These are phyloP conservation scores for Enteromius viviparus DNA, from an alignment of 2,797 vertebrate genomes.

Conservation along the genomic window DNA sequence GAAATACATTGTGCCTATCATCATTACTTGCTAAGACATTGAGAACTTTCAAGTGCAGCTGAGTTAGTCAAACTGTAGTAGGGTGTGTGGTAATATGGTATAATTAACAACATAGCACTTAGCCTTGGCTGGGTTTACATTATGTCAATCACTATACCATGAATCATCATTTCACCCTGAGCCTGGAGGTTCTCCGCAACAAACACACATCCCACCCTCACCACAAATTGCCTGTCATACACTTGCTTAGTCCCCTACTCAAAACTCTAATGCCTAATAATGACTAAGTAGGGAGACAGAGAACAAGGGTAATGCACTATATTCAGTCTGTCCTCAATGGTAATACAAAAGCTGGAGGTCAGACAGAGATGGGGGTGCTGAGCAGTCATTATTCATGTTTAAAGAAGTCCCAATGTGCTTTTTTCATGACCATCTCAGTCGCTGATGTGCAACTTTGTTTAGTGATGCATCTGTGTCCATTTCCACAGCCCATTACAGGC, in stretches of 20 bases:
- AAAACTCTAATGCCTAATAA: conserved; percentile 43
- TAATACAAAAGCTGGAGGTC: conserved; percentile 3
- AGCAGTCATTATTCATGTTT: conserved; percentile 45
- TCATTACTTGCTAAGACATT: background rate
- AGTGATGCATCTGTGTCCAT: conserved; percentile 70
- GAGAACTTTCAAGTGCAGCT: conserved; percentile 1
- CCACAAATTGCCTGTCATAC: background rate
- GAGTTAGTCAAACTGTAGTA: background rate
- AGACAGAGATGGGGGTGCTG: background rate
- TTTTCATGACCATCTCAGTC: conserved; percentile 16
- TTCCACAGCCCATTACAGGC: conserved; percentile 72
- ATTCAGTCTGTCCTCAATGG: conserved; percentile 3
- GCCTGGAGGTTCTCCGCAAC: background rate
- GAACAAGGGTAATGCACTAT: background rate
- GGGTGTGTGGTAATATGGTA: background rate
- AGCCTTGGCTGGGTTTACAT: background rate
- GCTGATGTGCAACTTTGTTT: conserved; percentile 46
- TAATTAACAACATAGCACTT: conserved; percentile 9
- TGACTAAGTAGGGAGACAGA: conserved; percentile 21
- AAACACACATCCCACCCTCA: background rate
- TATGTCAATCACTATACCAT: background rate
- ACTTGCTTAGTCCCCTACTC: conserved; percentile 12
- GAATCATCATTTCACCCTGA: conserved; percentile 31
- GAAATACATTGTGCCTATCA: background rate
- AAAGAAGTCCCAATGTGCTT: conserved; percentile 28